A percentile compares a stretch with the other conserved stretches of the same genome.
These are phyloP conservation scores for Campoplex nolae DNA, from an alignment of 2,888 invertebrate species.

Conservation along the genomic window DNA sequence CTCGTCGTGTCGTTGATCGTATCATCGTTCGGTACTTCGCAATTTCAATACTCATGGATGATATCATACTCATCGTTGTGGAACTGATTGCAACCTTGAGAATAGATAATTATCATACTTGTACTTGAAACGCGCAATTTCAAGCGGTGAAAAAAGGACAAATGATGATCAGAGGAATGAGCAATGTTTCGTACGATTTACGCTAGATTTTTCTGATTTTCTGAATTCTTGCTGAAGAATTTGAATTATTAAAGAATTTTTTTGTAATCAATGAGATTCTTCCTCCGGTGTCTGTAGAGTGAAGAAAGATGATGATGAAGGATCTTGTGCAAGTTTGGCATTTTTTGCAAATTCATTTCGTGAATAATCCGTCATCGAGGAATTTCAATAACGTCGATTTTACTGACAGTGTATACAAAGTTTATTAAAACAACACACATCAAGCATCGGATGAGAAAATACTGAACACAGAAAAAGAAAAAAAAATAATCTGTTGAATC, in stretches of 20 bases:
- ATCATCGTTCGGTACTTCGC: conserved; percentile 33
- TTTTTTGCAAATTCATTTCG: neutral
- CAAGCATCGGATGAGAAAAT: neutral
- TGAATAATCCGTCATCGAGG: neutral
- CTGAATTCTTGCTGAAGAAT: neutral
- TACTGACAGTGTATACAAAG: neutral
- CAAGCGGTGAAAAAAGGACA: neutral
- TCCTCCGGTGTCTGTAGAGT: neutral
- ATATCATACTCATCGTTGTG: conserved; percentile 51
- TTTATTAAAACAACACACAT: conserved; percentile 14
- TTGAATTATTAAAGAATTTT: neutral
- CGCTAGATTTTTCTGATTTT: neutral
- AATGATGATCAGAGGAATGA: neutral
- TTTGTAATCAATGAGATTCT: neutral
- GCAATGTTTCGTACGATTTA: neutral
- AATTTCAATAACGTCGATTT: neutral
- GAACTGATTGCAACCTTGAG: conserved; percentile 49
- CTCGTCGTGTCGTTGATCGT: conserved; percentile 27
- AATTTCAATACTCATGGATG: conserved; percentile 34
- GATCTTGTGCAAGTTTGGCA: neutral
- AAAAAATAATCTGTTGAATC: neutral
- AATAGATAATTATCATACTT: conserved; percentile 56
- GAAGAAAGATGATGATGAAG: neutral
- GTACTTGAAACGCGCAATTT: conserved; percentile 56
- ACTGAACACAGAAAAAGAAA: neutral